A percentile compares a stretch with the other conserved stretches of the same genome.
These are phyloP conservation scores for Myotis findleyi DNA, from an alignment of 2,797 vertebrate species.

Conservation along the genomic window DNA sequence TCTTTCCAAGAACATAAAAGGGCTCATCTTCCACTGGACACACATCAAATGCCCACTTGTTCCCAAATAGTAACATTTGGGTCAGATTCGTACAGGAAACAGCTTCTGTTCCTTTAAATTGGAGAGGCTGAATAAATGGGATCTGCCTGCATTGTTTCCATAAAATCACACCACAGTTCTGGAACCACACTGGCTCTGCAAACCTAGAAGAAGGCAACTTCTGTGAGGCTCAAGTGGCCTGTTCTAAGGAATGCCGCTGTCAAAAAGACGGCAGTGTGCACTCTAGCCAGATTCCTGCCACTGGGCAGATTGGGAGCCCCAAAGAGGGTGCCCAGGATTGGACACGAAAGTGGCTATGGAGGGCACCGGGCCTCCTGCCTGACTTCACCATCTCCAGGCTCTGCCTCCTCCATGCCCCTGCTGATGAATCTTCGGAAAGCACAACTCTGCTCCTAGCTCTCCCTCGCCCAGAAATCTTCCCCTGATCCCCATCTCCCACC, in stretches of 20 bases:
- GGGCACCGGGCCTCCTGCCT: background rate
- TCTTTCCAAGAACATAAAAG: constrained; percentile 7
- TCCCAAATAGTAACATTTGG: background rate
- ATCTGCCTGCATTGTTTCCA: background rate
- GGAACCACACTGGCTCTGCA: background rate
- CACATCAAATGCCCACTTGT: background rate
- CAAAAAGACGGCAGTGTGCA: background rate
- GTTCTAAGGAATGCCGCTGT: background rate
- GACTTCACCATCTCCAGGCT: background rate
- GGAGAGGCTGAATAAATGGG: background rate
- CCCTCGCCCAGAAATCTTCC: background rate
- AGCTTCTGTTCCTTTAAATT: background rate
- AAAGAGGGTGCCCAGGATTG: background rate
- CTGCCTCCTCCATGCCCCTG: background rate
- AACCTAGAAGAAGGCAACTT: background rate
- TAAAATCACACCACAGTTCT: background rate
- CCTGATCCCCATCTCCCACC: background rate
- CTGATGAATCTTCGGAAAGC: background rate
- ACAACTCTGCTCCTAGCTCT: background rate
- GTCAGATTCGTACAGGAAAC: background rate
- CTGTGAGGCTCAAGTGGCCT: background rate
- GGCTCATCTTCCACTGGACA: background rate
- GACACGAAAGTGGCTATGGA: background rate
- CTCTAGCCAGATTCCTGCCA: background rate
- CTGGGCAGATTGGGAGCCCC: background rate